A percentile compares a stretch with the other conserved stretches of the same genome.
Conservation (phyloP, 2,888 invertebrate genomes). For the Hermaeophaga mercurialis region DNA sequence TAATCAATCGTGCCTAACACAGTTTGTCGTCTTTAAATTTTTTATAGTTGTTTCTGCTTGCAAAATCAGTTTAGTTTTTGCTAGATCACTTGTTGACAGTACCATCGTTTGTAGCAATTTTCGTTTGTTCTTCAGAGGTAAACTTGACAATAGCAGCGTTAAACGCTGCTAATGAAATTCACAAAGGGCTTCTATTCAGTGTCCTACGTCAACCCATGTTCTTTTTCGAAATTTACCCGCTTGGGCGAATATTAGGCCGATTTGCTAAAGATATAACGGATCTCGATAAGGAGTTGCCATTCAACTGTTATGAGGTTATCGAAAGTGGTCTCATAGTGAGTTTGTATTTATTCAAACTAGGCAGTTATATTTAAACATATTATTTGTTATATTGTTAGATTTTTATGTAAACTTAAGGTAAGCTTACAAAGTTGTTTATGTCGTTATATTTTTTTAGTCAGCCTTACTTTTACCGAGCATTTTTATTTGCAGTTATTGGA, state of each 20-base stretch:
- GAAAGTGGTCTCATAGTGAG: constrained; percentile 57
- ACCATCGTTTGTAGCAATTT: constrained; percentile 57
- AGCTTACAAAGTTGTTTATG: too few species aligned
- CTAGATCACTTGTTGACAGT: constrained; percentile 23
- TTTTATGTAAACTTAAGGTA: neutral
- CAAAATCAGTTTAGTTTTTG: constrained; percentile 7
- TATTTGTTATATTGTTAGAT: too few species aligned
- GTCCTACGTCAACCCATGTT: constrained; percentile 68
- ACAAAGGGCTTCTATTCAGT: constrained; percentile 62
- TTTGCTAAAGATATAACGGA: constrained; percentile 72
- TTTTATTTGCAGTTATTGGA: constrained; percentile 58
- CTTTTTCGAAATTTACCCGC: constrained; percentile 74
- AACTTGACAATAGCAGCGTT: constrained; percentile 64
- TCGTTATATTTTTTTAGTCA: too few species aligned
- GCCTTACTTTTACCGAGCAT: too few species aligned
- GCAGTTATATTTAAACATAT: constrained; percentile 53
- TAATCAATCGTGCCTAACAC: too few species aligned
- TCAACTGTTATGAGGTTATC: constrained; percentile 56
- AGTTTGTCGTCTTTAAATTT: neutral
- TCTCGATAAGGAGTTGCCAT: constrained; percentile 67
- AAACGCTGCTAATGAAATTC: constrained; percentile 65
- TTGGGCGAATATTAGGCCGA: constrained; percentile 71
- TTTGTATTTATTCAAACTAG: constrained; percentile 31
- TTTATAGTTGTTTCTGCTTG: constrained; percentile 12
- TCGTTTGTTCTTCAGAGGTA: constrained; percentile 61